Evolutionary conservation across 2,113 vertebrate species (phyloP).

Genomic region (Ailuropoda melanoleuca): DNA sequence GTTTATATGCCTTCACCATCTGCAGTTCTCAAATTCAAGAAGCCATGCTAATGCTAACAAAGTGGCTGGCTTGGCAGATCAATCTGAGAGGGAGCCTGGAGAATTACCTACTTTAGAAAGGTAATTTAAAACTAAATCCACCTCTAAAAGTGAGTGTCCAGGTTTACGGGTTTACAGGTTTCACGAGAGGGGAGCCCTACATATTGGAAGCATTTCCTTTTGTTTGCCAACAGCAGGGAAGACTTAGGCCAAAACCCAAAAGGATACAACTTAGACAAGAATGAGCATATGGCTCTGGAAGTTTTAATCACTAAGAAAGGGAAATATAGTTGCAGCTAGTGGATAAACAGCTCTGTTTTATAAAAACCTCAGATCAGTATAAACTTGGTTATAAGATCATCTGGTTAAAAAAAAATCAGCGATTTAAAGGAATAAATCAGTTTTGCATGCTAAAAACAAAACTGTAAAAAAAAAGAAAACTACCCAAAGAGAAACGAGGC

Average conservation of each 20-base stretch:
- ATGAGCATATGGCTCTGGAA: constrained; percentile 45
- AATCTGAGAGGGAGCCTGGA: constrained; percentile 33
- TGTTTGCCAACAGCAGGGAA: constrained; percentile 56
- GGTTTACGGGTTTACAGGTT: constrained; percentile 51
- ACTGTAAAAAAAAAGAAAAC: not conserved
- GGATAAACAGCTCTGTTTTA: constrained; percentile 36
- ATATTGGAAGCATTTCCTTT: constrained; percentile 49
- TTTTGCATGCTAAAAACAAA: not conserved
- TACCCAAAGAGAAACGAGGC: not conserved
- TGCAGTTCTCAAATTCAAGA: constrained; percentile 59
- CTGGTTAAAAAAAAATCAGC: not conserved
- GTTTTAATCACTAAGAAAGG: constrained; percentile 61
- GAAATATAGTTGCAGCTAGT: constrained; percentile 52
- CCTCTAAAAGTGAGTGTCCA: constrained; percentile 37
- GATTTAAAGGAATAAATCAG: constrained; percentile 11
- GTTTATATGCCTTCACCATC: constrained; percentile 36
- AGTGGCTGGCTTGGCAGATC: constrained; percentile 63
- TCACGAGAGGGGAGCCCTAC: not conserved
- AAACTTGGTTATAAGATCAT: constrained; percentile 23
- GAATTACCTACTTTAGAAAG: constrained; percentile 64
- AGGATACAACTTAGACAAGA: not conserved
- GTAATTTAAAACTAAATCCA: constrained; percentile 73
- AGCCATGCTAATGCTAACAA: constrained; percentile 57
- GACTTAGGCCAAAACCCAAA: constrained; percentile 55
- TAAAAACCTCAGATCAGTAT: constrained; percentile 10